Conservation (phyloP, 2,113 vertebrate species). For the Gymnorhina tibicen region DNA sequence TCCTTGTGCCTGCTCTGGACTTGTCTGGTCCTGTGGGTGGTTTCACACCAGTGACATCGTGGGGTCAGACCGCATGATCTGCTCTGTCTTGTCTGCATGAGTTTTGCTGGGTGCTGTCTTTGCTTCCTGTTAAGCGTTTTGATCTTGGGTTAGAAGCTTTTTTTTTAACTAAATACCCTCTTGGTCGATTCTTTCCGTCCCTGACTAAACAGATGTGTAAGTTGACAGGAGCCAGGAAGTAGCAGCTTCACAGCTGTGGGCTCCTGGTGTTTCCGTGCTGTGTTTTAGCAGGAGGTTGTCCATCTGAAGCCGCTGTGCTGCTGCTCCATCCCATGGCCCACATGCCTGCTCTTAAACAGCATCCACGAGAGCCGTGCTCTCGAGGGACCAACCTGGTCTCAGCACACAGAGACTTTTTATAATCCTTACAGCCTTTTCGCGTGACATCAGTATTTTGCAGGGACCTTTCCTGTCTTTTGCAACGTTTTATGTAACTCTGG, state of each 20-base stretch:
- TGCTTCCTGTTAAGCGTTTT: neutral
- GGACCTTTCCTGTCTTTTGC: neutral
- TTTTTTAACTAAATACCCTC: neutral
- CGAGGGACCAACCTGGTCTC: neutral
- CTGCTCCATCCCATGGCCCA: fast-evolving
- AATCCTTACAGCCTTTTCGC: neutral
- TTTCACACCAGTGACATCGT: neutral
- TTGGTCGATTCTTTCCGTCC: neutral
- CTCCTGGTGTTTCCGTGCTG: neutral
- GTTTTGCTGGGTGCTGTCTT: neutral
- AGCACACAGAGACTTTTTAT: neutral
- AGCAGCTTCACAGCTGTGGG: neutral
- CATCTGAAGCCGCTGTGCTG: neutral
- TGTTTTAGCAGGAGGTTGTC: neutral
- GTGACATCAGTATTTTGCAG: neutral
- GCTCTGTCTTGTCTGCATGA: neutral
- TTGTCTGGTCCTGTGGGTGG: neutral
- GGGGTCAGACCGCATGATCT: neutral
- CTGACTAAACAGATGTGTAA: neutral
- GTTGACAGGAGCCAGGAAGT: neutral
- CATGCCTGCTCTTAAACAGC: neutral
- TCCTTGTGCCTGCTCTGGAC: neutral
- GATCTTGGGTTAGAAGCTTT: neutral
- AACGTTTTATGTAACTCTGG: neutral
- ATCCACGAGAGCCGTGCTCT: neutral